Evolutionary conservation across 2,888 invertebrate genomes (phyloP), one percentile per base, ranked within the genome.

Genomic region (Eupelmus urozonus): DNA sequence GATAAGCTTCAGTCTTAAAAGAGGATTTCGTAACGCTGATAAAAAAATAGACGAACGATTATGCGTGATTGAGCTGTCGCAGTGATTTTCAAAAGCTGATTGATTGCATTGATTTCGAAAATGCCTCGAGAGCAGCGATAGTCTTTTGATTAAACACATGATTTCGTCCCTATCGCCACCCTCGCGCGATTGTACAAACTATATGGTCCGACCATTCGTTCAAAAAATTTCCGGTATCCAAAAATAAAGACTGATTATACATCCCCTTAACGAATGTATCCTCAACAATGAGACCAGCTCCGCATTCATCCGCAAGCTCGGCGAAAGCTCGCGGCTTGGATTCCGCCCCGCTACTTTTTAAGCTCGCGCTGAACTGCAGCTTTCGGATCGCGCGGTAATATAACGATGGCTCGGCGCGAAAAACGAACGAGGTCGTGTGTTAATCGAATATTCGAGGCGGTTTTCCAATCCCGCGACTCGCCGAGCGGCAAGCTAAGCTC

Each of bases 1-100:
- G 40, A 42, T 34, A 55, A 42, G 62, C 63, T 55, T 73, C 72
- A 73, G 72, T 73, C 72, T 73, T 73, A 18, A 63, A 71, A 40
- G 18, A 62, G 55, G 42, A 55, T 73, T 55, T 55, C 4, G n/a
- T n/a, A n/a, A 42, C 16, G 0, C 7, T 16, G 3, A 18, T 53
- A 45, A 13, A 45, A 13, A 45, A 9, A 25, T 62, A 9, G 49
- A 18, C 20, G 20, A 55, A 5, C 13, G 55, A 53, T 20, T 45
- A n/a, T 20, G 40, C 13, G n/a, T 62, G 20, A 63, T 63, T 63
- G 55, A 55, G 18, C n/a, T n/a, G n/a, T 73, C 63, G 63, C 42
- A 55, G 23, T 42, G 51, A 20, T 51, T 60, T 16, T 18, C 18
- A 40, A 55, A 63, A 73, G 42, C 16, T 55, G 63, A 71, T 49